A percentile compares a stretch with the other conserved stretches of the same genome.
Conservation (phyloP, 2,797 vertebrate species). For the Muscicapa comitata region DNA sequence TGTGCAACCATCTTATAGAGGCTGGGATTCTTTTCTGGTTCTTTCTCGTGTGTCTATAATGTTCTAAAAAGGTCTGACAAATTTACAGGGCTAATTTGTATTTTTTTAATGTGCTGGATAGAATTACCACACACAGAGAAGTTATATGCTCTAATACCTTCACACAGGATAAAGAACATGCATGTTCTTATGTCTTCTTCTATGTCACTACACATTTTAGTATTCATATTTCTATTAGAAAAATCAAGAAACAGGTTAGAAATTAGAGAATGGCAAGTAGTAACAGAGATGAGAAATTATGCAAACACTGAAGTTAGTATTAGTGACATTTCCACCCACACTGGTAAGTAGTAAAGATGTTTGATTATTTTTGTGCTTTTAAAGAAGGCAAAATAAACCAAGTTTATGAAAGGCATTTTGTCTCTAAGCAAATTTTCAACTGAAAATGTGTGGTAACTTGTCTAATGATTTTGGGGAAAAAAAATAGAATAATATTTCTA, state of each 20-base stretch:
- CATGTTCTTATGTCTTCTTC: background rate
- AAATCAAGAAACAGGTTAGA: background rate
- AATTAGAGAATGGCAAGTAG: background rate
- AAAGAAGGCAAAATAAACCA: background rate
- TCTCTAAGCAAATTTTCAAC: background rate
- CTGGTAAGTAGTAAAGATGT: background rate
- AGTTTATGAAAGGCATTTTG: background rate
- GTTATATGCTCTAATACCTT: background rate
- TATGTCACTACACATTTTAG: background rate
- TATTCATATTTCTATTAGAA: background rate
- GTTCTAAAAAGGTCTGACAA: background rate
- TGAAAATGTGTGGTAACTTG: background rate
- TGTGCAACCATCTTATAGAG: background rate
- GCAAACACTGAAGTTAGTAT: background rate
- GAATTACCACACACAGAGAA: background rate
- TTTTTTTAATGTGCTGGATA: background rate
- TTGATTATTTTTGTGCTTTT: background rate
- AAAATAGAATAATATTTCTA: background rate
- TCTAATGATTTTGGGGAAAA: background rate
- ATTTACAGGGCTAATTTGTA: background rate
- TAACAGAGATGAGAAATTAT: background rate
- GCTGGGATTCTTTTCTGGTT: background rate
- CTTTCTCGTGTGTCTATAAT: rapidly evolving
- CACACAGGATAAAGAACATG: background rate
- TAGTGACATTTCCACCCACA: background rate